Evolutionary conservation across 1,140 invertebrate species (phyloP).

Genomic region (Carposina sasakii): DNA sequence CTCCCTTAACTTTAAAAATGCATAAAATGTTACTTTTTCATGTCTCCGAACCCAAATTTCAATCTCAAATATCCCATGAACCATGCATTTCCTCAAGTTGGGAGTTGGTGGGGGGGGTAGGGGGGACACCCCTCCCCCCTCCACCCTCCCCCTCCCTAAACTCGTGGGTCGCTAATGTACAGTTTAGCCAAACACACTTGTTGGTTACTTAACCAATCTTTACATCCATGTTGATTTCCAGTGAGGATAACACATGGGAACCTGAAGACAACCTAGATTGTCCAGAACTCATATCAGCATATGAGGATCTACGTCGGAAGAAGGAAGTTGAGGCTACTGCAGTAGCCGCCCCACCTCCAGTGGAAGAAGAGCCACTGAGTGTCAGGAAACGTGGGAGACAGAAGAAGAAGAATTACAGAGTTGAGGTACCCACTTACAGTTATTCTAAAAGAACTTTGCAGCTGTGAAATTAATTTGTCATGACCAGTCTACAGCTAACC

Average conservation of each 20-base stretch:
- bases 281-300: slow-evolving; percentile 85
- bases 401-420: slow-evolving; percentile 55
- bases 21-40: no score
- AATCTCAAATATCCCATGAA: no score
- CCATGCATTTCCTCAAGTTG: no score
- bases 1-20: no score
- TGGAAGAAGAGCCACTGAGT: slow-evolving; percentile 31
- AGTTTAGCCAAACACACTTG: background rate
- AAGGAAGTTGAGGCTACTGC: slow-evolving; percentile 50
- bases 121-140: no score
- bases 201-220: background rate
- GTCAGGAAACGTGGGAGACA: slow-evolving; percentile 38
- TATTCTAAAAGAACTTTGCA: no score
- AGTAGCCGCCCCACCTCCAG: slow-evolving; percentile 15
- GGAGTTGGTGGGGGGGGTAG: no score
- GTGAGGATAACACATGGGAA: slow-evolving; percentile 81
- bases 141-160: background rate
- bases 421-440: no score
- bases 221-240: slow-evolving; percentile 35
- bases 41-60: no score
- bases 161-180: background rate
- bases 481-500: no score
- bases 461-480: no score
- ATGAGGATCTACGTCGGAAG: slow-evolving; percentile 79
- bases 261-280: slow-evolving; percentile 84